Evolutionary conservation across 2,888 invertebrate genomes (phyloP).

Genomic region (Amphimallon solstitiale): DNA sequence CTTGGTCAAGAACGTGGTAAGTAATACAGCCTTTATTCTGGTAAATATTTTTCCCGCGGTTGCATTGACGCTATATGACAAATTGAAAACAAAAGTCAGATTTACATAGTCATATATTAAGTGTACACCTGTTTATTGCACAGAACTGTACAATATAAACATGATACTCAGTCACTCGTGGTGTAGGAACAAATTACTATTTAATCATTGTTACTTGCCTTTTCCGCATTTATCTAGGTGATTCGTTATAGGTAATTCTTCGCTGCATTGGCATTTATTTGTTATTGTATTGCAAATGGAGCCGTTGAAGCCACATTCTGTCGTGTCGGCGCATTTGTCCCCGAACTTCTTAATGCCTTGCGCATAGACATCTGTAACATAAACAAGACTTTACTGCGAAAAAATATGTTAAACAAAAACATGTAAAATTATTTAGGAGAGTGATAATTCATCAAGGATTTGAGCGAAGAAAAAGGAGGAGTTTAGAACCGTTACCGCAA

Average conservation of each 20-base stretch:
- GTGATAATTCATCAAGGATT: background rate
- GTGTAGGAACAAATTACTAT: no score
- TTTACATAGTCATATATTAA: no score
- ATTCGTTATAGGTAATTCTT: constrained; percentile 80
- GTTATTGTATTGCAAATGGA: constrained; percentile 77
- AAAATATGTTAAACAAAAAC: constrained; percentile 30
- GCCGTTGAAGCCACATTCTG: constrained; percentile 80
- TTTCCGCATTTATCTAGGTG: constrained; percentile 88
- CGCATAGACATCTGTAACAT: constrained; percentile 65
- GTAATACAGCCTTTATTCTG: no score
- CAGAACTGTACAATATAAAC: no score
- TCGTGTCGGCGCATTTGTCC: constrained; percentile 76
- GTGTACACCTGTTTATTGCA: no score
- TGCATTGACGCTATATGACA: no score
- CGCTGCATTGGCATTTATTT: constrained; percentile 77
- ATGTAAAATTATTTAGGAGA: background rate
- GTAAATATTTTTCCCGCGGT: no score
- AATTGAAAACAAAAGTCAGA: no score
- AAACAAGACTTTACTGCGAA: constrained; percentile 33
- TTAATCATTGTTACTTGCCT: constrained; percentile 67
- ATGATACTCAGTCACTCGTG: no score
- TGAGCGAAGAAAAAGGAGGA: background rate
- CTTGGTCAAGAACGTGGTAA: no score
- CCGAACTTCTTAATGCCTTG: constrained; percentile 77
- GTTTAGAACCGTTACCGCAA: no score